These are phyloP conservation scores for Ryuthela nishihirai DNA, from an alignment of 2,888 invertebrate species.

Conservation along the genomic window DNA sequence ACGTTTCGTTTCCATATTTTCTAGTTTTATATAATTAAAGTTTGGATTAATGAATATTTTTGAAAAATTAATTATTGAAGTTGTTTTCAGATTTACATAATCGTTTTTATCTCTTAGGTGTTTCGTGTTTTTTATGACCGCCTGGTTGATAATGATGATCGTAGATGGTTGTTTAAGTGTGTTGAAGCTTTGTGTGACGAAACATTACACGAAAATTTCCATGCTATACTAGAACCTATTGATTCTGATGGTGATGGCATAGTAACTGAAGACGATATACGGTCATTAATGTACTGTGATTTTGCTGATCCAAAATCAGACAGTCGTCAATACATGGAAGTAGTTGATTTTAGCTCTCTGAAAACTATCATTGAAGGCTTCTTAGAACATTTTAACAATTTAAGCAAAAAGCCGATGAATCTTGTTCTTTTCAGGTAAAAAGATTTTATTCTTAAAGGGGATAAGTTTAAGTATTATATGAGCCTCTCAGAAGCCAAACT, in stretches of 20 bases:
- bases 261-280: conserved; percentile 69
- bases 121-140: conserved; percentile 90
- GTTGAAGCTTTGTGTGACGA: conserved; percentile 63
- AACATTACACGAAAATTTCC: conserved; percentile 58
- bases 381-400: conserved; percentile 85
- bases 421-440: conserved; percentile 80
- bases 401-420: conserved; percentile 96
- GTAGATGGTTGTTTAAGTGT: conserved; percentile 72
- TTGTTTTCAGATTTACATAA: too few relatives aligned
- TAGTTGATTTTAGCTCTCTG: conserved; percentile 73
- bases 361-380: conserved; percentile 80
- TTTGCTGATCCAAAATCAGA: conserved; percentile 93
- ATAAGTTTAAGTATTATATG: too few relatives aligned
- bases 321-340: conserved; percentile 81
- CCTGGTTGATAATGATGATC: conserved; percentile 75
- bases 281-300: conserved; percentile 87
- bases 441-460: too few relatives aligned
- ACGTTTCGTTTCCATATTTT: too few relatives aligned
- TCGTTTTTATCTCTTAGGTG: conserved; percentile 52
- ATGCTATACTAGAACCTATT: conserved; percentile 66
- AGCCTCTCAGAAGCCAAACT: too few relatives aligned
- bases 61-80: too few relatives aligned
- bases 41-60: too few relatives aligned
- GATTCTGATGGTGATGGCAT: conserved; percentile 53
- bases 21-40: too few relatives aligned